A percentile compares a stretch with the other conserved stretches of the same genome.
Conservation (phyloP, 2,113 vertebrate species). For the Psilopsiagon aurifrons region DNA sequence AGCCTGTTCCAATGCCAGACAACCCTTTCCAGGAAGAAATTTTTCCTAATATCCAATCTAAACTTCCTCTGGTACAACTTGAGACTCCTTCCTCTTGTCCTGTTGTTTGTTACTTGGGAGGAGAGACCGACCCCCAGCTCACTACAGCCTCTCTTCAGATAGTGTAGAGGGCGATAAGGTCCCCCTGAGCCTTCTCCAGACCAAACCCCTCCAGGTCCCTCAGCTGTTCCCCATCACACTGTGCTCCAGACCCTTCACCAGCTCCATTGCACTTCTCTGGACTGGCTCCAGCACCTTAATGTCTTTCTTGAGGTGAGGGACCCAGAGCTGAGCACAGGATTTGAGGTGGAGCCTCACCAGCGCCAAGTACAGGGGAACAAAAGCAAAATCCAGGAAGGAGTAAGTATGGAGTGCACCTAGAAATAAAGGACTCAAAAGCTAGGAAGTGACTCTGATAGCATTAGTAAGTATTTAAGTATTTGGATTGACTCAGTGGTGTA, state of each 20-base stretch:
- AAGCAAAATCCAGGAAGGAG: neutral
- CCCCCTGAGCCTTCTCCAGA: neutral
- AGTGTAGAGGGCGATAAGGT: neutral
- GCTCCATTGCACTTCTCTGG: neutral
- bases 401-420: neutral
- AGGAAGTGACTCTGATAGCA: neutral
- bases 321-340: neutral
- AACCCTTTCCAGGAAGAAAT: neutral
- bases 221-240: neutral
- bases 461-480: neutral
- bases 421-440: neutral
- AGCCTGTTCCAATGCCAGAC: neutral
- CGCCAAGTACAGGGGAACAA: neutral
- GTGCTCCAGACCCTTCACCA: neutral
- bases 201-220: neutral
- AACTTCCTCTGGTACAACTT: neutral
- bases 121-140: accelerated
- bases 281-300: accelerated
- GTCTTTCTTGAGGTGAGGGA: neutral
- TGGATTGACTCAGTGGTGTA: neutral
- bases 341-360: accelerated
- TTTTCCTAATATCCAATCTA: neutral
- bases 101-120: neutral
- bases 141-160: neutral
- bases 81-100: neutral